A percentile compares a stretch with the other conserved stretches of the same genome.
These are phyloP conservation scores for Cottus gobio DNA, from an alignment of 2,113 vertebrate genomes.

Conservation along the genomic window DNA sequence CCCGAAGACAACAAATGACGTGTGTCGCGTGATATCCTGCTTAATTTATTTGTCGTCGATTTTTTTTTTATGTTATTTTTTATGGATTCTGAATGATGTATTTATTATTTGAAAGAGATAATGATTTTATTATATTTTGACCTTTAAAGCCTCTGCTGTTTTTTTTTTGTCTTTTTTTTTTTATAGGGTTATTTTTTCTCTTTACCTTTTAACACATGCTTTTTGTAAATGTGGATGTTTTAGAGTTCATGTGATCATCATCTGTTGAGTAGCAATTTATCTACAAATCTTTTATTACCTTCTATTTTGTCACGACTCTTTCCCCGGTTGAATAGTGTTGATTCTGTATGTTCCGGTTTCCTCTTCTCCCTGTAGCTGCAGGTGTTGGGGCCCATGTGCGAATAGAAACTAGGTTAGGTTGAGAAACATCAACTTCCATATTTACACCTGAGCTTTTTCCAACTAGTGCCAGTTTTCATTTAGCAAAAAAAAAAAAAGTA, in stretches of 20 bases:
- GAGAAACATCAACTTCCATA: slow-evolving; percentile 48
- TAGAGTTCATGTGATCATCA: slow-evolving; percentile 63
- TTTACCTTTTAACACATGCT: slow-evolving; percentile 50
- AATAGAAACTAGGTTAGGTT: slow-evolving; percentile 60
- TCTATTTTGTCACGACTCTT: slow-evolving; percentile 28
- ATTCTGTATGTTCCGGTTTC: slow-evolving; percentile 46
- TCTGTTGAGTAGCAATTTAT: slow-evolving; percentile 71
- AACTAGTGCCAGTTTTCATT: slow-evolving; percentile 64
- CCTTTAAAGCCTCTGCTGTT: slow-evolving; percentile 52
- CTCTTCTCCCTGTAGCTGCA: slow-evolving; percentile 55
- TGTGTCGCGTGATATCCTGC: slow-evolving; percentile 54
- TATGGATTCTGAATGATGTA: slow-evolving; percentile 83
- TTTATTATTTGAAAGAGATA: slow-evolving; percentile 85
- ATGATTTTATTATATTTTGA: slow-evolving; percentile 80
- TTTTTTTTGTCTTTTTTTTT: slow-evolving; percentile 30
- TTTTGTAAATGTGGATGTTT: slow-evolving; percentile 77
- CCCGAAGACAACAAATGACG: slow-evolving; percentile 41
- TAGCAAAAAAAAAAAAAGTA: slow-evolving; percentile 67
- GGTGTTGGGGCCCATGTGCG: slow-evolving; percentile 41
- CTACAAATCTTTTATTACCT: slow-evolving; percentile 49
- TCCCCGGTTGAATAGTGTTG: slow-evolving; percentile 39
- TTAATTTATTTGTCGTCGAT: slow-evolving; percentile 82
- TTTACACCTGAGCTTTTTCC: slow-evolving; percentile 53
- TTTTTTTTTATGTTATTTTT: slow-evolving; percentile 71
- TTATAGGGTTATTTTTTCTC: neutral